Conservation (phyloP, 2,113 vertebrate species). For the Sciurus niger region DNA sequence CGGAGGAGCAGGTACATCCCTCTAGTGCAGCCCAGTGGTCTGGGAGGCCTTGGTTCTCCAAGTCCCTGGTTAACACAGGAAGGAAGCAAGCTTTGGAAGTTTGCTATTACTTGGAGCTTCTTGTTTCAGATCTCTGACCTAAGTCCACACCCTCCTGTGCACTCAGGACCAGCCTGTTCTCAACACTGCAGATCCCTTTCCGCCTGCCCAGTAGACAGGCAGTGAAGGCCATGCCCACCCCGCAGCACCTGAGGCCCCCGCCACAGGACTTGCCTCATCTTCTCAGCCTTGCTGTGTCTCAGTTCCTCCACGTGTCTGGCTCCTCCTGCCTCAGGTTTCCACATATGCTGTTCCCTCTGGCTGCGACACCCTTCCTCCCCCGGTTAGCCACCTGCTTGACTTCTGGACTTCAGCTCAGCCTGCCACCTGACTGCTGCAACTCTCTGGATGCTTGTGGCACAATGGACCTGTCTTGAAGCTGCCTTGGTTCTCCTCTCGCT, state of each 20-base stretch:
- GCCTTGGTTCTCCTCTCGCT: not conserved
- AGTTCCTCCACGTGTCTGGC: not conserved
- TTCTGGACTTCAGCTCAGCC: not conserved
- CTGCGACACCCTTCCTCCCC: no score
- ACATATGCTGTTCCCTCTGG: fast-evolving
- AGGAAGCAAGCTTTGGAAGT: not conserved
- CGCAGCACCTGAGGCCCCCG: not conserved
- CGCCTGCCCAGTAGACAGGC: no score
- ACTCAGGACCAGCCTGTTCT: not conserved
- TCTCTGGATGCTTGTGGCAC: fast-evolving
- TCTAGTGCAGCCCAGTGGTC: not conserved
- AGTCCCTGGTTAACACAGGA: not conserved
- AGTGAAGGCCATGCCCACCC: no score
- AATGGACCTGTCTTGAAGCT: not conserved
- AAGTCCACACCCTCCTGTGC: not conserved
- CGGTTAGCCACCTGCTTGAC: not conserved
- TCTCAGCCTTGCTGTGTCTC: not conserved
- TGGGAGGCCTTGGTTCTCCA: not conserved
- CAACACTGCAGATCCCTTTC: not conserved
- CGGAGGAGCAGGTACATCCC: fast-evolving
- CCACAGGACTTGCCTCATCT: not conserved
- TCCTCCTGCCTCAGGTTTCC: not conserved
- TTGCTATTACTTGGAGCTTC: not conserved
- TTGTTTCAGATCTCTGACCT: not conserved
- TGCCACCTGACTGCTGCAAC: no score